Base-by-base conservation (phyloP, 1,140 invertebrate genomes). In the Drosophila mojavensis region DNA sequence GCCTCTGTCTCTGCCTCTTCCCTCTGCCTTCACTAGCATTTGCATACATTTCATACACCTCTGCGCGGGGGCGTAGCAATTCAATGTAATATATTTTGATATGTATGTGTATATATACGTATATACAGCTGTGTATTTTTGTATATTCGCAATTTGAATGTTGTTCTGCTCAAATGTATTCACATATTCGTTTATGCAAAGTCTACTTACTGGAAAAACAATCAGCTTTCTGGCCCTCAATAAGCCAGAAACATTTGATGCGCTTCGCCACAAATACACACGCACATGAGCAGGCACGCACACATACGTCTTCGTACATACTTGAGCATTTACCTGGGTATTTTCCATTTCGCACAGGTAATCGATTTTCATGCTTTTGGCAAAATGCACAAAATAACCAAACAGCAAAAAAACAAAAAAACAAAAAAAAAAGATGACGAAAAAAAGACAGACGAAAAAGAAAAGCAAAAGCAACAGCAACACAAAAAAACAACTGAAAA, bases 311-410 rank as follows among this genome's bases (percentile, higher is more conserved):
- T 13, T 4, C 3, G 10, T 39, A 53, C 17, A 17, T 48, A 43
- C 36, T 41, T 54, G 17, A 39, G n/a, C 15, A 36, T n/a, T 13
- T 59, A 61, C 61, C 75, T 62, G 73, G 62, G 60, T 78, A 75
- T 88, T 78, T 88, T 89, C 84, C 84, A 88, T 88, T 88, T 89
- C 63, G 72, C 72, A 89, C 81, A 88, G 84, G 84, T 88, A 88
- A 88, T 88, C 83, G 83, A 88, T 88, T 88, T 88, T 80, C 79
- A 83, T 88, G 83, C 83, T 88, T 88, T 86, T 88, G 83, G 83
- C 84, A 56, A 88, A 80, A 83, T 74, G 76, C 78, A 86, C 83
- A 82, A 88, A 84, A 84, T 59, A 75, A 72, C 48, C 45, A 47
- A 54, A 75, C n/a, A 20, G 55, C 33, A 28, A 45, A 43, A 51